phyloP scores from a whole-genome alignment of 2,797 vertebrate genomes.

The Telmatherina bonti region DNA sequence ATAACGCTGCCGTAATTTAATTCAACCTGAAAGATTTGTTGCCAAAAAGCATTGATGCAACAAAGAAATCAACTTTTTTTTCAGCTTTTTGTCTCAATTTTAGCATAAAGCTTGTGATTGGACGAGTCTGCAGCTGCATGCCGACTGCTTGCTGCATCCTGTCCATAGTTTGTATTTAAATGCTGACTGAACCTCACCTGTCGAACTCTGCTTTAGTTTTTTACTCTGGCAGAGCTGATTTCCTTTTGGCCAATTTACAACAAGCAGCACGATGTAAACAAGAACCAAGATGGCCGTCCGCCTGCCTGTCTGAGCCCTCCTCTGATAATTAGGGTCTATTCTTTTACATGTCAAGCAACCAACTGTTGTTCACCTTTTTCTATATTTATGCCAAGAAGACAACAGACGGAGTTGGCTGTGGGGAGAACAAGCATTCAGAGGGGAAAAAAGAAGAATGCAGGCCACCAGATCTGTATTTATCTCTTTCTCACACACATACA shows the following conservation, averaged over 20 bases:
- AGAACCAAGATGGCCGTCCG: slow-evolving; percentile 54
- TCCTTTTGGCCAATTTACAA: slow-evolving; percentile 54
- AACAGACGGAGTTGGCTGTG: slow-evolving; percentile 10
- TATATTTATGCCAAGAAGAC: slow-evolving; percentile 31
- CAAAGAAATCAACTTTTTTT: no score
- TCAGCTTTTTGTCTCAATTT: no score
- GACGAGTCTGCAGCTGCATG: neutral
- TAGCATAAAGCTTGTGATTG: neutral
- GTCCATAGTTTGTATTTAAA: slow-evolving; percentile 7
- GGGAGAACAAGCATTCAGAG: slow-evolving; percentile 20
- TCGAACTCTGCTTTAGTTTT: slow-evolving; percentile 35
- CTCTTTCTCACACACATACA: neutral
- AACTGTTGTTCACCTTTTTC: slow-evolving; percentile 16
- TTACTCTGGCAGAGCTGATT: slow-evolving; percentile 43
- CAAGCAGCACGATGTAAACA: slow-evolving; percentile 52
- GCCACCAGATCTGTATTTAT: slow-evolving; percentile 4
- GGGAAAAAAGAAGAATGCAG: neutral
- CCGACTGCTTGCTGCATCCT: neutral
- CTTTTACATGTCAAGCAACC: slow-evolving; percentile 36
- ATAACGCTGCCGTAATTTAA: no score
- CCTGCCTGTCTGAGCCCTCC: slow-evolving; percentile 33
- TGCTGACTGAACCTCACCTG: neutral
- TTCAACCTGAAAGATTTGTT: no score
- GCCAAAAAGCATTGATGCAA: no score
- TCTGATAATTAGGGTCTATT: slow-evolving; percentile 64